These are phyloP conservation scores for Acanthurus leucopareius DNA, from an alignment of 2,797 vertebrate genomes.

Conservation along the genomic window DNA sequence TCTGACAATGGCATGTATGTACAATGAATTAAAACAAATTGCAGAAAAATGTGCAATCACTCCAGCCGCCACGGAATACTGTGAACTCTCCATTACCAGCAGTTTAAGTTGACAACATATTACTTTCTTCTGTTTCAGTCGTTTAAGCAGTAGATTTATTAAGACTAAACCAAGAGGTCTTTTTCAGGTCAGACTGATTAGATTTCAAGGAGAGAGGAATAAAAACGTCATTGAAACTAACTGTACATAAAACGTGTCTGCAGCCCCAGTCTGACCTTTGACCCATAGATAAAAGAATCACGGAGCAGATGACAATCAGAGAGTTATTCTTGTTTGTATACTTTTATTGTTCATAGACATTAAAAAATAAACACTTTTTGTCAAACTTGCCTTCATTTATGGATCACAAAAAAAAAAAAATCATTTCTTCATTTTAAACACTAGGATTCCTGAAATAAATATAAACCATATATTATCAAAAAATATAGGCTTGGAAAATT, in stretches of 20 bases:
- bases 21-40: conserved; percentile 61
- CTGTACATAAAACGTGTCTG: conserved; percentile 39
- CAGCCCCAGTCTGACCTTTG: conserved; percentile 46
- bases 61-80: conserved; percentile 44
- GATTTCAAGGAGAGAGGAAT: conserved; percentile 58
- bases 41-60: conserved; percentile 58
- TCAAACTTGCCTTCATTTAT: neutral
- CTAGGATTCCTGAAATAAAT: neutral
- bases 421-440: neutral
- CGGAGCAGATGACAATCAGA: conserved; percentile 43
- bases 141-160: conserved; percentile 60
- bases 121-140: conserved; percentile 55
- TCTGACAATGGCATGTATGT: conserved; percentile 39
- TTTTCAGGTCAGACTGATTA: conserved; percentile 66
- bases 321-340: conserved; percentile 48
- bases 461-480: conserved; percentile 5
- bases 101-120: conserved; percentile 55
- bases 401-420: neutral
- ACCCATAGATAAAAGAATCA: conserved; percentile 38
- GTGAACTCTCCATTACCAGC: conserved; percentile 33
- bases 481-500: conserved; percentile 27
- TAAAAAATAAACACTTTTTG: conserved; percentile 26
- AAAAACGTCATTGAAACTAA: conserved; percentile 56
- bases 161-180: conserved; percentile 36
- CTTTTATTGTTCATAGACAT: conserved; percentile 24